Conservation (phyloP, 2,113 vertebrate genomes). For the Tautogolabrus adspersus region DNA sequence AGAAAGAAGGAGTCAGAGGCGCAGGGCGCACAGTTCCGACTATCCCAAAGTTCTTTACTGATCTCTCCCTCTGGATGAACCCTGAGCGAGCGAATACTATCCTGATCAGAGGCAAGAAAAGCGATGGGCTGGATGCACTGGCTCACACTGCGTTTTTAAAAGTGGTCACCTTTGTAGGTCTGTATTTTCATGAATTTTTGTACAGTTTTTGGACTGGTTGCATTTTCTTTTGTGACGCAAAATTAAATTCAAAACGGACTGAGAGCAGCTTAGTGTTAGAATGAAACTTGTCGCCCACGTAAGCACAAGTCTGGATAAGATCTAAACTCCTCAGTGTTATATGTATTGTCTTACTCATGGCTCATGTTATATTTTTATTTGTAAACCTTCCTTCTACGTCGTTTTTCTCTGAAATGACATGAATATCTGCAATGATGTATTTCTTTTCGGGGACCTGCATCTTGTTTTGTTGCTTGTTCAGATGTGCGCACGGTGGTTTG, state of each 20-base stretch:
- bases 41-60: conserved; percentile 35
- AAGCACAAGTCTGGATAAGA: conserved; percentile 66
- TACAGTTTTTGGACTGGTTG: background rate
- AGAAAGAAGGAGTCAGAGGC: conserved; percentile 64
- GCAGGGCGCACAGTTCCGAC: conserved; percentile 63
- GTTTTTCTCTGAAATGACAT: background rate
- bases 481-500: conserved; percentile 12
- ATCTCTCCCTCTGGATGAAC: conserved; percentile 68
- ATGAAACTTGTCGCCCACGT: conserved; percentile 72
- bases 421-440: conserved; percentile 1
- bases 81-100: conserved; percentile 45
- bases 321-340: conserved; percentile 43
- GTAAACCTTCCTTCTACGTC: background rate
- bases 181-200: conserved; percentile 49
- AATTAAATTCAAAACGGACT: conserved; percentile 1
- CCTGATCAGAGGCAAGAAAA: conserved; percentile 53
- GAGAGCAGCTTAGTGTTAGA: conserved; percentile 28
- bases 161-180: conserved; percentile 65
- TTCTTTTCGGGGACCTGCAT: background rate
- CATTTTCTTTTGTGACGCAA: background rate
- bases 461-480: background rate
- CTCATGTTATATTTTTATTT: background rate
- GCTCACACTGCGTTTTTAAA: conserved; percentile 53
- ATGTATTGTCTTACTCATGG: background rate
- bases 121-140: conserved; percentile 46